These are phyloP conservation scores for Phyto melanocephala DNA, from an alignment of 2,888 invertebrate genomes.

Conservation along the genomic window DNA sequence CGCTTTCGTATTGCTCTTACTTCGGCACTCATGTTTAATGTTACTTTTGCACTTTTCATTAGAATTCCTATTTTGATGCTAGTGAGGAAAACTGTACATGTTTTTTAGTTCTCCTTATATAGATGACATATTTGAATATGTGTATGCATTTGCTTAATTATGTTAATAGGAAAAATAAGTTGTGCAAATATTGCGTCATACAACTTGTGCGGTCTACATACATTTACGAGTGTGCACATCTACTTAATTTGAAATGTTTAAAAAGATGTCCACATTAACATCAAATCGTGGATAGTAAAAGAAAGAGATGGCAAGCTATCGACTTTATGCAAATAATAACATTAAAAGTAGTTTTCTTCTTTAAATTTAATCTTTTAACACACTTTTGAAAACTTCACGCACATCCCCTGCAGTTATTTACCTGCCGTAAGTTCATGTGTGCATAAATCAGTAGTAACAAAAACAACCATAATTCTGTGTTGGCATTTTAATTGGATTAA, in stretches of 20 bases:
- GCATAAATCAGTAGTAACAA: not conserved
- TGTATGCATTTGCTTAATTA: slow-evolving; percentile 23
- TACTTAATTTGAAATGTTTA: too few relatives aligned
- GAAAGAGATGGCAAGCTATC: too few relatives aligned
- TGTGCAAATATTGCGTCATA: not conserved
- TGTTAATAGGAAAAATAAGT: not conserved
- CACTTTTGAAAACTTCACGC: too few relatives aligned
- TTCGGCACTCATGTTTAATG: too few relatives aligned
- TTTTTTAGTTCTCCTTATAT: too few relatives aligned
- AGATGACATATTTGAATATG: slow-evolving; percentile 19
- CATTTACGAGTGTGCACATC: not conserved
- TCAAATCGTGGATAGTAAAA: not conserved
- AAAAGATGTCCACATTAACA: not conserved
- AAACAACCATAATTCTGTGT: not conserved
- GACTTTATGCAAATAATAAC: too few relatives aligned
- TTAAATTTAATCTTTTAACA: too few relatives aligned
- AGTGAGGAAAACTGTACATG: too few relatives aligned
- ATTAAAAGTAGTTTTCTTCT: too few relatives aligned
- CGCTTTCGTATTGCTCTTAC: too few relatives aligned
- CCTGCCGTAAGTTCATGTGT: not conserved
- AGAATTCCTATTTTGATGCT: too few relatives aligned
- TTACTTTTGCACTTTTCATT: too few relatives aligned
- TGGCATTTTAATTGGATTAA: slow-evolving; percentile 19
- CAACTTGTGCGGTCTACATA: not conserved
- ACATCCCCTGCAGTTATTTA: not conserved